Conservation (phyloP, 2,113 vertebrate species). For the Campylomormyrus tamandua region DNA sequence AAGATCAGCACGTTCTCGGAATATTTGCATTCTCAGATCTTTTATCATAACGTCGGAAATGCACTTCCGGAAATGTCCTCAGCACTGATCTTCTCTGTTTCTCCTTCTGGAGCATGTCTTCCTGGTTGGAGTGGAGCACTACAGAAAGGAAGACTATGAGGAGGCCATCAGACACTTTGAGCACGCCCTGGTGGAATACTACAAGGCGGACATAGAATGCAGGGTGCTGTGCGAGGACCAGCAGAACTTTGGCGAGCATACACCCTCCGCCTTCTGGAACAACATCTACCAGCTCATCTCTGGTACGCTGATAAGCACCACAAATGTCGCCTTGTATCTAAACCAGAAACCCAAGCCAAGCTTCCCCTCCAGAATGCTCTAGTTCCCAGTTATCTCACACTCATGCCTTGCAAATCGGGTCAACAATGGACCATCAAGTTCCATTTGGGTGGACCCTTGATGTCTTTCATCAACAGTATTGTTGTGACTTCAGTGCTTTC, state of each 20-base stretch:
- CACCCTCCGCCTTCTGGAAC: slow-evolving; percentile 70
- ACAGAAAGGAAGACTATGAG: slow-evolving; percentile 66
- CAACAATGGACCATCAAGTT: background rate
- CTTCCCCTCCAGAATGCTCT: background rate
- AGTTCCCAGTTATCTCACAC: background rate
- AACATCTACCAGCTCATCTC: slow-evolving; percentile 83
- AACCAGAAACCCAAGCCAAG: background rate
- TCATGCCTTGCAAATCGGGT: background rate
- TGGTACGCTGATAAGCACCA: slow-evolving; percentile 65
- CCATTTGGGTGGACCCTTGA: background rate
- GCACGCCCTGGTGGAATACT: slow-evolving; percentile 75
- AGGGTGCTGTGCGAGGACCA: slow-evolving; percentile 78
- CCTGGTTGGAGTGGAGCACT: slow-evolving; percentile 67
- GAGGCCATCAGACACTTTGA: slow-evolving; percentile 71
- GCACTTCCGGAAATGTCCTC: background rate
- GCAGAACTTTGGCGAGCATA: slow-evolving; percentile 73
- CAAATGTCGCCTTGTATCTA: background rate
- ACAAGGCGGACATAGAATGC: slow-evolving; percentile 73
- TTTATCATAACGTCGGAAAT: background rate
- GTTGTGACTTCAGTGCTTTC: background rate
- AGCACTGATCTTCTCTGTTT: background rate
- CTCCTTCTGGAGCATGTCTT: slow-evolving; percentile 65
- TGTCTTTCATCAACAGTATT: slow-evolving; percentile 24
- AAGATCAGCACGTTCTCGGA: background rate
- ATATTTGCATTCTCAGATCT: background rate